phyloP scores from a whole-genome alignment of 2,113 vertebrate species.

The Tragulus kanchil region DNA sequence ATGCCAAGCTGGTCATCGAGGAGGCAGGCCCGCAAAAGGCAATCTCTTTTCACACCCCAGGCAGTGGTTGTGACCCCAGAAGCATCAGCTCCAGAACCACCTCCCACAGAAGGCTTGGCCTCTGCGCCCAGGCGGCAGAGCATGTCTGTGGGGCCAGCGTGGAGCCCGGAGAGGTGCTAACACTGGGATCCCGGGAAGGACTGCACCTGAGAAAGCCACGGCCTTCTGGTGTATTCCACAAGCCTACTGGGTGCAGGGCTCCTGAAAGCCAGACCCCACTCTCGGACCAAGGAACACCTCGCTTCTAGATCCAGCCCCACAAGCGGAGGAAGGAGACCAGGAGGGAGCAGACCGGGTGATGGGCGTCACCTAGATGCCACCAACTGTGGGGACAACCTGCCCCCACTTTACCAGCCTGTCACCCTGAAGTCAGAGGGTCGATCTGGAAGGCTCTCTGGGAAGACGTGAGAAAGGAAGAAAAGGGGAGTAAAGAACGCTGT shows the following conservation, averaged over 20 bases:
- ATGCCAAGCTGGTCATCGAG: fast-evolving
- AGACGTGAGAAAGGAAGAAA: background rate
- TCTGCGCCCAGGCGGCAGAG: background rate
- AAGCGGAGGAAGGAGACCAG: fast-evolving
- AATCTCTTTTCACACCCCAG: too few species aligned
- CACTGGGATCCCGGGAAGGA: background rate
- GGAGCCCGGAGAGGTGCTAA: background rate
- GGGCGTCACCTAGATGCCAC: fast-evolving
- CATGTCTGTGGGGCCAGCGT: background rate
- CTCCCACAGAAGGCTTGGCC: background rate
- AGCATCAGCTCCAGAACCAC: too few species aligned
- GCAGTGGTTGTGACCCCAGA: background rate
- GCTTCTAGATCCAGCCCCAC: background rate
- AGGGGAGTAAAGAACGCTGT: background rate
- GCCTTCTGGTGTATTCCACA: too few species aligned
- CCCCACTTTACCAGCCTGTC: background rate
- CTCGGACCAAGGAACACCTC: background rate
- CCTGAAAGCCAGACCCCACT: too few species aligned
- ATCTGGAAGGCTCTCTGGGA: background rate
- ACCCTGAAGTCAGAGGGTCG: fast-evolving
- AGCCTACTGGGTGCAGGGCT: fast-evolving
- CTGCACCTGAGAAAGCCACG: fast-evolving
- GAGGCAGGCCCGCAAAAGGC: fast-evolving
- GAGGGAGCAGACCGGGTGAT: background rate
- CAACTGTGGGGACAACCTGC: fast-evolving